A percentile compares a stretch with the other conserved stretches of the same genome.
phyloP scores from a whole-genome alignment of 2,888 invertebrate genomes.

The Platycnemis pennipes region DNA sequence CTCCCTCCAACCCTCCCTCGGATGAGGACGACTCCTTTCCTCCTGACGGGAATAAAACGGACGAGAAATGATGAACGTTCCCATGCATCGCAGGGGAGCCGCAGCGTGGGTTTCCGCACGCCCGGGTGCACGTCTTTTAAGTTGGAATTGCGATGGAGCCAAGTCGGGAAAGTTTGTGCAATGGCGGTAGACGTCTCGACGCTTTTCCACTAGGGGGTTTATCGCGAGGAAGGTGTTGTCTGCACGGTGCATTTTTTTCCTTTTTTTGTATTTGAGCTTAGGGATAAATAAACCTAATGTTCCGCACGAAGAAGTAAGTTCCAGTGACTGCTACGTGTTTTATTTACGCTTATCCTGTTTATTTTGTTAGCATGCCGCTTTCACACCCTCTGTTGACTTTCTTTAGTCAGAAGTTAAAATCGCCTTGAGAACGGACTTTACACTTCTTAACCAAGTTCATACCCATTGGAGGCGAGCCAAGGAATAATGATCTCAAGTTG shows the following conservation, averaged over 20 bases:
- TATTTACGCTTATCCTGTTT: neutral
- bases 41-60: neutral
- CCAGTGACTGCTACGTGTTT: neutral
- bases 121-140: neutral
- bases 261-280: neutral
- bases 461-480: too few species aligned
- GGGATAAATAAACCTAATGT: neutral
- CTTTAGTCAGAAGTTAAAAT: neutral
- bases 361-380: neutral
- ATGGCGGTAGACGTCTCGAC: neutral
- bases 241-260: neutral
- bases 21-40: neutral
- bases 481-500: too few species aligned
- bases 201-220: neutral
- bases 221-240: neutral
- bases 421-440: too few species aligned
- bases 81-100: neutral
- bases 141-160: constrained; percentile 20
- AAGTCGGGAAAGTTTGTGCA: constrained; percentile 4
- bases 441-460: too few species aligned
- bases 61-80: neutral
- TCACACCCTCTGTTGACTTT: neutral
- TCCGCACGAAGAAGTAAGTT: neutral
- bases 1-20: neutral
- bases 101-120: neutral